phyloP scores from a whole-genome alignment of 2,797 vertebrate genomes.

The Acipenser ruthenus region DNA sequence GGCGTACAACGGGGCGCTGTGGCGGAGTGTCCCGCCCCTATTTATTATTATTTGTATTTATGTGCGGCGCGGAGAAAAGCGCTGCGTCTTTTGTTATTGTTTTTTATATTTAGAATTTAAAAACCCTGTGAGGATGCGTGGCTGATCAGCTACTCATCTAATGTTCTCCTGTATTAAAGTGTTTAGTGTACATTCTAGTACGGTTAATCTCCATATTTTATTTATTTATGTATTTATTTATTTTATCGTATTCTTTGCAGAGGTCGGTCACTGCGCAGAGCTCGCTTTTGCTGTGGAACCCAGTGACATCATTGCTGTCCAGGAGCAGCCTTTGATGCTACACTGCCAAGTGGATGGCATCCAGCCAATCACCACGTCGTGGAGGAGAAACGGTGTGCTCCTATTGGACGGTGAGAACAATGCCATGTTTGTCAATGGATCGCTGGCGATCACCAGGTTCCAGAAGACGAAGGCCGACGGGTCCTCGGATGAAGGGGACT shows the following conservation, averaged over 20 bases:
- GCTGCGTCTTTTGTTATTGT: slow-evolving; percentile 76
- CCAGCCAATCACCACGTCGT: slow-evolving; percentile 85
- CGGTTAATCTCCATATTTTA: neutral
- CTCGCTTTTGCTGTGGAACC: slow-evolving; percentile 87
- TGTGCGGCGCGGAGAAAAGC: slow-evolving; percentile 61
- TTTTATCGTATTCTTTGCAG: slow-evolving; percentile 41
- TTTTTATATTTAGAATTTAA: no score
- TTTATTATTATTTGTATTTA: no score
- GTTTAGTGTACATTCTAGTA: neutral
- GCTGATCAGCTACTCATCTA: no score
- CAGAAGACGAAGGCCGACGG: slow-evolving; percentile 62
- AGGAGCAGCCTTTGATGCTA: slow-evolving; percentile 81
- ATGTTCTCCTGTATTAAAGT: neutral
- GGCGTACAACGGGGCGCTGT: slow-evolving; percentile 48
- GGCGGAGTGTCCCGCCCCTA: slow-evolving; percentile 70
- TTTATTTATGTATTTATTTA: neutral
- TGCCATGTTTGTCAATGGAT: slow-evolving; percentile 77
- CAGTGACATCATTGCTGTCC: slow-evolving; percentile 80
- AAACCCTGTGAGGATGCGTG: no score
- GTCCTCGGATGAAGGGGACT: slow-evolving; percentile 87
- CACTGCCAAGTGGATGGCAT: slow-evolving; percentile 87
- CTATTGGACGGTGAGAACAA: slow-evolving; percentile 60
- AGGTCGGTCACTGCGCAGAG: slow-evolving; percentile 68
- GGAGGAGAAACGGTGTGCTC: slow-evolving; percentile 75
- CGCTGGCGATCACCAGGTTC: slow-evolving; percentile 77